A percentile compares a stretch with the other conserved stretches of the same genome.
Conservation (phyloP, 2,113 vertebrate species). For the Elachura formosa region DNA sequence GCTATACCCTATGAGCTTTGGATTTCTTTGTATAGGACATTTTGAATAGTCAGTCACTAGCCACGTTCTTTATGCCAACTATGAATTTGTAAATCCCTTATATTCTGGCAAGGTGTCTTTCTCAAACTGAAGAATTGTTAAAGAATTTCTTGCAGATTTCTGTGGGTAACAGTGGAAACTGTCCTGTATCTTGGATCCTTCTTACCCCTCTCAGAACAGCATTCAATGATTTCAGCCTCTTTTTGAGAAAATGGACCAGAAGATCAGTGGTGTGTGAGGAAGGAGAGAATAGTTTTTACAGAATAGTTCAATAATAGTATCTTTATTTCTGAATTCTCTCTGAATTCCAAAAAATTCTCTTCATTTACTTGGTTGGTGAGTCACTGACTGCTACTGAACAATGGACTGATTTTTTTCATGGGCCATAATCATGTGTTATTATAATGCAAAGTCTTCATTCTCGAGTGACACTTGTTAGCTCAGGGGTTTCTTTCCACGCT, state of each 20-base stretch:
- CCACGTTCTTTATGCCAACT: not conserved
- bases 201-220: not conserved
- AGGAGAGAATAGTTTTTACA: not conserved
- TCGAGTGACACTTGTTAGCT: not conserved
- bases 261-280: accelerated
- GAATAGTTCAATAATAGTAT: not conserved
- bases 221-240: not conserved
- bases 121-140: not conserved
- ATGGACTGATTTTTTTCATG: not conserved
- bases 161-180: not conserved
- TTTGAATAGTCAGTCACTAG: not conserved
- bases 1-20: not conserved
- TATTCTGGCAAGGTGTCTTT: not conserved
- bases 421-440: not conserved
- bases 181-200: not conserved
- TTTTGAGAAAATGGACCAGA: not conserved
- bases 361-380: not conserved
- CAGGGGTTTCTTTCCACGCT: not conserved
- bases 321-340: not conserved
- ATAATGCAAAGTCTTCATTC: not conserved
- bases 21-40: not conserved
- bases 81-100: not conserved
- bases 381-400: not conserved
- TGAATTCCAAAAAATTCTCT: not conserved
- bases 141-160: not conserved